Base-by-base conservation (phyloP, 2,888 invertebrate species). In the Drosophila prolongata region DNA sequence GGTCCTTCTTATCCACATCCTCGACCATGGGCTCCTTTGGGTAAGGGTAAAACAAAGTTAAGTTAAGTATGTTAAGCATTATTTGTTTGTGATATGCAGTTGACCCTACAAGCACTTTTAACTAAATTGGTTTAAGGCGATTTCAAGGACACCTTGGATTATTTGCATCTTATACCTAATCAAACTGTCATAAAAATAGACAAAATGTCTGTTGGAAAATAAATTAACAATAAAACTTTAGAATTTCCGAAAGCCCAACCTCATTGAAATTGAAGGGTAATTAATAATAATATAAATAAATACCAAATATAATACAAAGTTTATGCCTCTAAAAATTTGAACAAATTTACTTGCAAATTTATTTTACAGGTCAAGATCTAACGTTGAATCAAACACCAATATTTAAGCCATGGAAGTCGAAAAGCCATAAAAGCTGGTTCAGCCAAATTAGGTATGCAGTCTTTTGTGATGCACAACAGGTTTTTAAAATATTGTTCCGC, bases 1-100 rank as follows among this genome's bases (percentile, higher is more conserved):
- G 76, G 52, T 91, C 91, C 90, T 91, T 78, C 24, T 76, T 71
- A 35, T 90, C 90, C 56, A 79, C 76, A 61, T 81, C 89, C 44
- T 82, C 82, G 19, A 66, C 59, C 61, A 89, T 64, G 35, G 91
- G 90, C 71, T 91, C 91, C 91, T 91, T 3, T 37, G n/a, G 53
- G 11, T 6, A 16, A 38, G 14, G 1, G 4, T n/a, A 52, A 38
- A 16, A 50, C 8, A 8, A 35, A n/a, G 4, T 3, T 4, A 1
- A 8, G 13, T 24, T 30, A 30, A 30, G 30, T 9, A 30, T 30
- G 30, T 30, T 24, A 24, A 4, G 24, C 24, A 24, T 24, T 24
- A 24, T 24, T 24, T 24, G 24, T 24, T 24, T 24, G 4, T 24
- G 0, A 24, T 24, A 24, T 24, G 24, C 24, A 24, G 19, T 3